Base-by-base conservation (phyloP, 2,113 vertebrate species). In the Oreochromis niloticus region DNA sequence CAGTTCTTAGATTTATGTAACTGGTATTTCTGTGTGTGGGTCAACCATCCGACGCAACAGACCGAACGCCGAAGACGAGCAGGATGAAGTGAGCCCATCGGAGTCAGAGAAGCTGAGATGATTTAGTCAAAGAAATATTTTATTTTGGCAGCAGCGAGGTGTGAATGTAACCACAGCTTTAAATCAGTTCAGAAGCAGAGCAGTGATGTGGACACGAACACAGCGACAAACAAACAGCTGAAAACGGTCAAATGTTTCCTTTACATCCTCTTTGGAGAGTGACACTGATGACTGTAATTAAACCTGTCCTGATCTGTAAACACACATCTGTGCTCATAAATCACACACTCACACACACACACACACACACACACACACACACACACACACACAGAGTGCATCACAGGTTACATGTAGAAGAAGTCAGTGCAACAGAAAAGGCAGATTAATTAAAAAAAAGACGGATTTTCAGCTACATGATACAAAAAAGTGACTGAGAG, bases 321-420 rank as follows among this genome's bases (percentile, higher is more conserved):
- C 57, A 80, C n/a, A 54, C 43, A 9, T 17, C 19, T 63, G 55
- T 85, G 56, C 73, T 41, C 30, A 55, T 41, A 68, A 81, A 56
- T 24, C 63, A 22, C 52, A n/a, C 52, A 8, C 48, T 34, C 24
- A 78, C 52, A 50, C 81, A 39, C 34, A 6, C 80, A 27, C 39
- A 19, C 48, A 0, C 43, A 2, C 71, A 81, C 66, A 48, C 68
- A 48, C 82, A 75, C 83, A 50, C 83, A 59, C 52, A 22, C 54
- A 55, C 52, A 12, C 10, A 22, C 22, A 22, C 22, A 22, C 50
- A 36, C 36, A 86, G 55, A 82, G 56, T 82, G 84, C 88, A 81
- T 78, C 46, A 82, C 68, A 59, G 85, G 54, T 91, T 91, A 88
- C 87, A 88, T 88, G 78, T 66, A 84, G 61, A 63, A 80, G 43